Evolutionary conservation across 2,888 invertebrate genomes (phyloP), one percentile per base, ranked within the genome.

Genomic region (Bugulina stolonifera): DNA sequence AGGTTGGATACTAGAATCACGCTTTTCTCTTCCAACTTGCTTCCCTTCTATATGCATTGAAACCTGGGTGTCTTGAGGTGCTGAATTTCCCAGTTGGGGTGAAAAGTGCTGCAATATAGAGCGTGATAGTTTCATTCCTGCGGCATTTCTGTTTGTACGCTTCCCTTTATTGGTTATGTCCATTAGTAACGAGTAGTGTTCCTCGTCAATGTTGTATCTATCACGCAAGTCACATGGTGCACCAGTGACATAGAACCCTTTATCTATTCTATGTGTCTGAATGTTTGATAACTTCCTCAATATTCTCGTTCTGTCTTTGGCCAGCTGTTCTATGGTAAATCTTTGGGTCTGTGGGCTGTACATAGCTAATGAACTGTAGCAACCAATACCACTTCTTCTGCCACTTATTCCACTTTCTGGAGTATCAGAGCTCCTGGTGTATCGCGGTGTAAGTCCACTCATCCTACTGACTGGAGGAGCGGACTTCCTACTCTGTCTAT

Each of bases 331-430:
- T 27, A 64, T 32, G 29, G 64, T 64, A 32, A 64, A 64, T 64
- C 64, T 22, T 27, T 64, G 64, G 1, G 64, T 64, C 32, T 64
- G 64, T 32, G 64, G 64, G 64, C 64, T 64, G 27, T 64, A 64
- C 64, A 64, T 64, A 3, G 64, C 64, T 14, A 64, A 27, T 14
- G 64, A 64, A 64, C 32, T 64, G 27, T 64, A 64, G 2, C 64
- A 29, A 29, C 43, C 43, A n/a, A n/a, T n/a, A 43, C 18, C 43
- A 43, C 18, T 43, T 5, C 5, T 18, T 43, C 18, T 43, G 43
- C 18, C 18, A 43, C 43, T 43, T 10, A 10, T 5, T 10, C 5
- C 10, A 5, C 18, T 43, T 5, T 43, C 43, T 18, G 18, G 18
- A 10, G 43, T 10, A 10, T 5, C 10, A 5, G 18, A 10, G 18